Conservation (phyloP, 2,113 vertebrate species). For the Myiozetetes cayanensis region DNA sequence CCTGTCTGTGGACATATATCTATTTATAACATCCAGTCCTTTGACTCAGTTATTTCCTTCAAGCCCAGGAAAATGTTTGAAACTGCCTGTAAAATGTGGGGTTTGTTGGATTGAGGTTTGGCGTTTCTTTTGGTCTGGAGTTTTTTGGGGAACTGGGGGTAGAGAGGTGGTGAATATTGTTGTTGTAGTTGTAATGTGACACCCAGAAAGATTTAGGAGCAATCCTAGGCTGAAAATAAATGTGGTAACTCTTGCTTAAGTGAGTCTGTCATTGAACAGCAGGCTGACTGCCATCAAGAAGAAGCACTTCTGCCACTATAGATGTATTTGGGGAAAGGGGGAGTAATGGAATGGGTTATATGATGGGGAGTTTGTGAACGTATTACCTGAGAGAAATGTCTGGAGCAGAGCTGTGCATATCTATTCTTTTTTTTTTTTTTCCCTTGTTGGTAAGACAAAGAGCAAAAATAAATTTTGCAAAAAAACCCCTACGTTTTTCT, state of each 20-base stretch:
- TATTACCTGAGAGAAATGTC: background rate
- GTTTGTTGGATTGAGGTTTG: background rate
- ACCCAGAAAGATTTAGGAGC: background rate
- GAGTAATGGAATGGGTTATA: background rate
- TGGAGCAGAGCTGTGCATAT: background rate
- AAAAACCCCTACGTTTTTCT: background rate
- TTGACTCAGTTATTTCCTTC: background rate
- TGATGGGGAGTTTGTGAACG: background rate
- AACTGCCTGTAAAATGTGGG: background rate
- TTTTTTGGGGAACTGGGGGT: background rate
- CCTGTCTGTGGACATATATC: background rate
- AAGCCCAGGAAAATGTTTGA: background rate
- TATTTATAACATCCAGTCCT: background rate
- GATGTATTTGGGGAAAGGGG: background rate
- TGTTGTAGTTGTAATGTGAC: background rate
- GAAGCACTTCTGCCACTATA: background rate
- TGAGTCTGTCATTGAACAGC: background rate
- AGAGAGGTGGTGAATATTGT: background rate
- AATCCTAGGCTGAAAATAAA: background rate
- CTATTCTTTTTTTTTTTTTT: background rate
- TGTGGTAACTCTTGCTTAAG: background rate
- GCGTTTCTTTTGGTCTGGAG: fast-evolving
- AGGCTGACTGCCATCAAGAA: background rate
- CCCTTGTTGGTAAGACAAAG: background rate
- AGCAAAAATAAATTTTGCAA: background rate